phyloP scores from a whole-genome alignment of 2,113 vertebrate genomes.

The Megaceryle torquata region DNA sequence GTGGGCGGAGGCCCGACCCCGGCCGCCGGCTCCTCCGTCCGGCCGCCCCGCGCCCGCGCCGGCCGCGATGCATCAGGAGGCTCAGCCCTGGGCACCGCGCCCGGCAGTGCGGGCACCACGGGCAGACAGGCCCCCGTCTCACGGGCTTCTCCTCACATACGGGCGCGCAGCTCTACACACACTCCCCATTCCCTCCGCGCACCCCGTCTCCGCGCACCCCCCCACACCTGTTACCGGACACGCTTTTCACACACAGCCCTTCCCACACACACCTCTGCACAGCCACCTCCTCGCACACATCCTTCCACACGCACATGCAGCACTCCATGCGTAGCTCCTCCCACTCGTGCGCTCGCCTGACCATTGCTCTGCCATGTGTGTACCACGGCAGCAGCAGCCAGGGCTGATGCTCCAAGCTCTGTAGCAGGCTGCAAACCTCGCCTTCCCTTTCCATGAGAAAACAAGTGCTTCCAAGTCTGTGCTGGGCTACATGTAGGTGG shows the following conservation, averaged over 20 bases:
- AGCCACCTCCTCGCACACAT: rapidly evolving
- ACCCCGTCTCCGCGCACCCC: not conserved
- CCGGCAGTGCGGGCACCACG: not conserved
- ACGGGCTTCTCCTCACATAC: not conserved
- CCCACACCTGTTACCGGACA: not conserved
- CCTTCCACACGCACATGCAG: rapidly evolving
- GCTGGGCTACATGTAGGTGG: not conserved
- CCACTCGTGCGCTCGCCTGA: rapidly evolving
- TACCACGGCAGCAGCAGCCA: not conserved
- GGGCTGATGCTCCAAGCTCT: rapidly evolving
- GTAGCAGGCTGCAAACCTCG: rapidly evolving
- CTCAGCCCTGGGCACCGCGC: not conserved
- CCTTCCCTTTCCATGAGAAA: not conserved
- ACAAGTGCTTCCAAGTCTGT: not conserved
- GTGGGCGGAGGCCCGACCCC: too few species aligned
- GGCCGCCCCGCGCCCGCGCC: not conserved
- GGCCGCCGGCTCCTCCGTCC: not conserved
- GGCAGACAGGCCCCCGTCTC: too few species aligned
- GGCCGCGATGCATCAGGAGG: not conserved
- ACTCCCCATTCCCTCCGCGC: not conserved
- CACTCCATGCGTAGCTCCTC: rapidly evolving
- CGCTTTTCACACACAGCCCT: not conserved
- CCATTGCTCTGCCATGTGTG: not conserved
- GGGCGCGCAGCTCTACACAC: too few species aligned
- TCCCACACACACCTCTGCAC: not conserved